Evolutionary conservation across 2,888 invertebrate species (phyloP).

Genomic region (Papilio demoleus): DNA sequence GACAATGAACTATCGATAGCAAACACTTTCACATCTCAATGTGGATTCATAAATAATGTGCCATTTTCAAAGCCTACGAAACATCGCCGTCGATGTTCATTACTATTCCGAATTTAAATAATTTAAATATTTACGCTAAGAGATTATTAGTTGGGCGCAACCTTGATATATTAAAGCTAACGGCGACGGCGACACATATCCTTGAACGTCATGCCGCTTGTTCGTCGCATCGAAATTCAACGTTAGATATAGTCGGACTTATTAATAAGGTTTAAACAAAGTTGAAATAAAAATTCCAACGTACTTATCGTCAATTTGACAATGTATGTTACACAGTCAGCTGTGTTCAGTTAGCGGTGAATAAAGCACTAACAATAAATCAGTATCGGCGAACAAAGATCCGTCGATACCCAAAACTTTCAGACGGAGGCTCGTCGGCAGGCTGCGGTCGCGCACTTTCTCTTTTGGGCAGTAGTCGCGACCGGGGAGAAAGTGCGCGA

Average conservation of each 20-base stretch:
- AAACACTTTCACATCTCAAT: not conserved
- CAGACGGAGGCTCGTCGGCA: slow-evolving; percentile 55
- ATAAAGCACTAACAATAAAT: slow-evolving; percentile 17
- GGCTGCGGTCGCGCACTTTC: slow-evolving; percentile 71
- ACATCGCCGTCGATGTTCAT: not conserved
- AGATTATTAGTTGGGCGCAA: slow-evolving; percentile 7
- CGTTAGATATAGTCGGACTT: not conserved
- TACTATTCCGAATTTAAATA: slow-evolving; percentile 30
- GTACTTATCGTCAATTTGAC: not conserved
- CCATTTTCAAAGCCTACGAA: slow-evolving; percentile 2
- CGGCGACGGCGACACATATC: slow-evolving; percentile 24
- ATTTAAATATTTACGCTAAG: slow-evolving; percentile 37
- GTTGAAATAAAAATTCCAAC: not conserved
- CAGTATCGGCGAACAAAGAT: slow-evolving; percentile 64
- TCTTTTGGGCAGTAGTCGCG: slow-evolving; percentile 63
- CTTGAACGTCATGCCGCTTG: slow-evolving; percentile 16
- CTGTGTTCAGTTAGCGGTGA: slow-evolving; percentile 1
- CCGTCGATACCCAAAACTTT: slow-evolving; percentile 69
- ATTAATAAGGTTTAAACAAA: not conserved
- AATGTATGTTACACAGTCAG: not conserved
- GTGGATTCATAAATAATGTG: not conserved
- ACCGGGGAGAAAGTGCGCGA: slow-evolving; percentile 63
- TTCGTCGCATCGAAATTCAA: slow-evolving; percentile 5
- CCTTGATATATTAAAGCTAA: slow-evolving; percentile 30
- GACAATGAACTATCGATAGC: not conserved